Percentiles rank a stretch among this genome's conserved stretches.
phyloP scores from a whole-genome alignment of 2,888 invertebrate species.

The Noctua fimbriata region DNA sequence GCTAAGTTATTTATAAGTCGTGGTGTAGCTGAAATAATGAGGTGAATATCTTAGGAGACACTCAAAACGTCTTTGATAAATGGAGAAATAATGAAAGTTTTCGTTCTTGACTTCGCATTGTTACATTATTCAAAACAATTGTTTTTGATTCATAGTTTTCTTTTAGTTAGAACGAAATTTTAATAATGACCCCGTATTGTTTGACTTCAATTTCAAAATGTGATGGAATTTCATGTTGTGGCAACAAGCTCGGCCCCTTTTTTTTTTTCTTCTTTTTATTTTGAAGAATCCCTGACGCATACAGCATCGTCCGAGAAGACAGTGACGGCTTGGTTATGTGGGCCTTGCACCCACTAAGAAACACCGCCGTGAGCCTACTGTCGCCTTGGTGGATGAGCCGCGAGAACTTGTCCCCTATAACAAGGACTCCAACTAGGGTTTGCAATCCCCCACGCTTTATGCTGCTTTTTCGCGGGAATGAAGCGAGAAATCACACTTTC shows the following conservation, averaged over 20 bases:
- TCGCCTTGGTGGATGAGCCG: too few species aligned
- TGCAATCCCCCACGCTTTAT: not conserved
- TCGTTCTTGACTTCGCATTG: not conserved
- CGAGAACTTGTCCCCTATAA: too few species aligned
- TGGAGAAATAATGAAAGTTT: constrained; percentile 16
- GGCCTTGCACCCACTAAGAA: too few species aligned
- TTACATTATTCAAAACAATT: constrained; percentile 20
- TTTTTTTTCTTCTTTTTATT: too few species aligned
- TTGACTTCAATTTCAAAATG: too few species aligned
- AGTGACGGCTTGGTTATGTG: too few species aligned
- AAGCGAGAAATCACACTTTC: not conserved
- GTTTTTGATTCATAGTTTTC: not conserved
- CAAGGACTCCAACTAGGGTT: not conserved
- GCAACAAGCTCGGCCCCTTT: too few species aligned
- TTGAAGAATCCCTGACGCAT: too few species aligned
- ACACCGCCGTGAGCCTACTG: too few species aligned
- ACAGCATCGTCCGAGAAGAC: too few species aligned
- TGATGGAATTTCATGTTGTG: too few species aligned
- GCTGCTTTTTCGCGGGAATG: not conserved
- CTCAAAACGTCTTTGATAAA: constrained; percentile 19
- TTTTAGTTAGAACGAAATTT: not conserved
- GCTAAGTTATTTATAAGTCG: constrained; percentile 18
- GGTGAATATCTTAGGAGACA: constrained; percentile 4
- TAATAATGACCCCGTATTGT: not conserved
- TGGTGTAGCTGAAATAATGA: constrained; percentile 18